phyloP scores from a whole-genome alignment of 2,113 vertebrate genomes.

The Channa argus region DNA sequence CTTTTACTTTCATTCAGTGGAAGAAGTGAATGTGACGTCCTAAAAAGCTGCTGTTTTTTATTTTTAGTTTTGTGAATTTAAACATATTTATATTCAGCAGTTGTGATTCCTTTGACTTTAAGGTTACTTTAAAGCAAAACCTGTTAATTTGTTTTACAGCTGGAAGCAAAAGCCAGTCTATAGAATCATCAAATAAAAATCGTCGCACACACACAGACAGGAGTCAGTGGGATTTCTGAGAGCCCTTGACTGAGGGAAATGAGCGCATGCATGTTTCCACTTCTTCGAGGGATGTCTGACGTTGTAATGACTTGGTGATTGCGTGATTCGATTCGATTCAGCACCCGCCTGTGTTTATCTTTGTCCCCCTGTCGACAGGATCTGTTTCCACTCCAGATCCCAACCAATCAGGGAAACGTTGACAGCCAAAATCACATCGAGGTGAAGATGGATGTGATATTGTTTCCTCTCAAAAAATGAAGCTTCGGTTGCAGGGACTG shows the following conservation, averaged over 20 bases:
- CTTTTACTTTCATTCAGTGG: slow-evolving; percentile 12
- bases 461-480: slow-evolving; percentile 44
- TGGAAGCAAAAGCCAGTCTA: neutral
- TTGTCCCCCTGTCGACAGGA: slow-evolving; percentile 19
- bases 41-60: too few relatives aligned
- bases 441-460: slow-evolving; percentile 55
- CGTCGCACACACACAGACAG: slow-evolving; percentile 1
- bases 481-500: slow-evolving; percentile 17
- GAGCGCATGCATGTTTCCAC: slow-evolving; percentile 21
- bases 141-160: neutral
- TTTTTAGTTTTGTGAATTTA: too few relatives aligned
- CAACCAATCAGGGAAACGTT: slow-evolving; percentile 26
- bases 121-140: too few relatives aligned
- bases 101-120: too few relatives aligned
- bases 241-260: slow-evolving; percentile 34
- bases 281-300: slow-evolving; percentile 4
- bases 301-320: slow-evolving; percentile 48
- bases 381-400: slow-evolving; percentile 40
- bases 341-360: slow-evolving; percentile 27
- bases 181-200: slow-evolving; percentile 5
- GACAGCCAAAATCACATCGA: slow-evolving; percentile 30
- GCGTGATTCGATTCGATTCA: slow-evolving; percentile 30
- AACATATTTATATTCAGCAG: too few relatives aligned
- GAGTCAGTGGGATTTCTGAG: slow-evolving; percentile 29
- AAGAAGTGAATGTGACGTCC: slow-evolving; percentile 10